A percentile compares a stretch with the other conserved stretches of the same genome.
Conservation (phyloP, 2,888 invertebrate species). For the Seira musarum region DNA sequence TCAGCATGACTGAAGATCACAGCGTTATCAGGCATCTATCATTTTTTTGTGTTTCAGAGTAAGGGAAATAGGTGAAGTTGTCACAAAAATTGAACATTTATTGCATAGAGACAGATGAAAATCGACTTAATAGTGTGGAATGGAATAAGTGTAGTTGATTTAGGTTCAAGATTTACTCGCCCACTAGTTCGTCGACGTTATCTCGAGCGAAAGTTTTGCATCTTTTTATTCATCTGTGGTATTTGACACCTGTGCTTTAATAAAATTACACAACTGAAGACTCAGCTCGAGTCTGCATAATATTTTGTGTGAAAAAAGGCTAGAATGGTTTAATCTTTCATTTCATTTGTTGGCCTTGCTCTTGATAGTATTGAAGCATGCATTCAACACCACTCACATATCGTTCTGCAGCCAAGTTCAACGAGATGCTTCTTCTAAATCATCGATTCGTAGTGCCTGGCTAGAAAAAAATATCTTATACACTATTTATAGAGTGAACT, state of each 20-base stretch:
- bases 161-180: too few species aligned
- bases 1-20: not conserved
- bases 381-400: not conserved
- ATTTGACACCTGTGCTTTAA: not conserved
- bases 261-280: not conserved
- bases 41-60: too few species aligned
- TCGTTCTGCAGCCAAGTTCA: not conserved
- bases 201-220: not conserved
- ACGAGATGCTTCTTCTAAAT: not conserved
- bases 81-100: too few species aligned
- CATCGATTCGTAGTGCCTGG: not conserved
- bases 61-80: too few species aligned
- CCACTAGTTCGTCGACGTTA: too few species aligned
- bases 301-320: too few species aligned
- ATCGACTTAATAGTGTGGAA: too few species aligned
- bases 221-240: not conserved
- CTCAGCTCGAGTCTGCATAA: not conserved
- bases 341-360: not conserved
- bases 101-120: too few species aligned
- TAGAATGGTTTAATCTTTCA: not conserved
- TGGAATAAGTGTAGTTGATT: too few species aligned
- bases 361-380: slow-evolving; percentile 10
- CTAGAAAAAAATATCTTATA: not conserved
- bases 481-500: not conserved
- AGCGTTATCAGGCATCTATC: too few species aligned